A percentile compares a stretch with the other conserved stretches of the same genome.
These are phyloP conservation scores for Paratilapia polleni DNA, from an alignment of 2,113 vertebrate genomes.

Conservation along the genomic window DNA sequence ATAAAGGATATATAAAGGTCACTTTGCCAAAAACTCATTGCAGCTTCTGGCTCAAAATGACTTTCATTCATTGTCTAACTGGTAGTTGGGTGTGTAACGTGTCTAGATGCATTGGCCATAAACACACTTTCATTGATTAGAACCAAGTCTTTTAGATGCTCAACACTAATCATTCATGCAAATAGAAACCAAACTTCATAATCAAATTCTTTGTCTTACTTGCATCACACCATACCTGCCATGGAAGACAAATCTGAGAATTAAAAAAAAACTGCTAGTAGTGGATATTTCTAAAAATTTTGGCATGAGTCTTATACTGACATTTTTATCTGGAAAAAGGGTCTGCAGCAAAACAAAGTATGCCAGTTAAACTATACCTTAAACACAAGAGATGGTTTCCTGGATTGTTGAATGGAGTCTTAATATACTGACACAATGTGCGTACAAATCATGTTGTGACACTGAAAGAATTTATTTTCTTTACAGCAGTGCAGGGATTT, in stretches of 20 bases:
- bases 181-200: not conserved
- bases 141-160: not conserved
- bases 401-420: not conserved
- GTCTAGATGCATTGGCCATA: rapidly evolving
- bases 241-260: not conserved
- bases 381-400: not conserved
- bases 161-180: not conserved
- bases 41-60: no score
- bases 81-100: not conserved
- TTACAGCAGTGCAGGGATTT: slow-evolving; percentile 42
- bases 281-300: no score
- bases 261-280: no score
- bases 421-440: slow-evolving; percentile 3
- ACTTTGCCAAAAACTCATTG: no score
- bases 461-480: slow-evolving; percentile 38
- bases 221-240: not conserved
- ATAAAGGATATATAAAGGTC: no score
- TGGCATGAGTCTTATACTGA: not conserved
- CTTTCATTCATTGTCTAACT: not conserved
- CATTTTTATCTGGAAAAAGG: rapidly evolving
- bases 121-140: not conserved
- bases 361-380: not conserved
- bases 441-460: slow-evolving; percentile 33
- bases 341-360: not conserved
- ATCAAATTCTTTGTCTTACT: no score